These are phyloP conservation scores for Zapus hudsonius DNA, from an alignment of 2,113 vertebrate genomes.

Conservation along the genomic window DNA sequence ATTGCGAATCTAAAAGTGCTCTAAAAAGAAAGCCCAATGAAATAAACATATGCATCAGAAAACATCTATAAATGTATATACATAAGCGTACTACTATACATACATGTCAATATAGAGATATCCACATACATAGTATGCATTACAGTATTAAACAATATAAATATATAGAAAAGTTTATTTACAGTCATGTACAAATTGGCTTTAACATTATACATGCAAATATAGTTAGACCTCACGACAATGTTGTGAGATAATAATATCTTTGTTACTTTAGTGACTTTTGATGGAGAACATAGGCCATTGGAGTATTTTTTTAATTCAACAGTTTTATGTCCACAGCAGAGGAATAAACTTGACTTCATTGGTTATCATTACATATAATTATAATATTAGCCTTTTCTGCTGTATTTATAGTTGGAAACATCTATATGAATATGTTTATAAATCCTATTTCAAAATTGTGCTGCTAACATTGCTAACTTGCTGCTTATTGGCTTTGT, in stretches of 20 bases:
- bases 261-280: background rate
- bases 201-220: too few relatives aligned
- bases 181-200: background rate
- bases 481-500: background rate
- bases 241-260: background rate
- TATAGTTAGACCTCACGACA: background rate
- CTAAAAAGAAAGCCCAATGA: background rate
- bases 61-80: background rate
- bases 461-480: background rate
- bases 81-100: too few relatives aligned
- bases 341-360: background rate
- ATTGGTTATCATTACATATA: background rate
- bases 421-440: background rate
- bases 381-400: background rate
- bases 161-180: background rate
- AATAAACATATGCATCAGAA: background rate
- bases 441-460: background rate
- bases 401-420: background rate
- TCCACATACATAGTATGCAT: background rate
- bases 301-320: background rate
- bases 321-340: background rate
- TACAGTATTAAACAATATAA: background rate
- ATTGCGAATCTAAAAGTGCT: background rate
- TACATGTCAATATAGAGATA: background rate
- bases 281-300: background rate